phyloP scores from a whole-genome alignment of 2,888 invertebrate species.

The Eucera pruinosa region DNA sequence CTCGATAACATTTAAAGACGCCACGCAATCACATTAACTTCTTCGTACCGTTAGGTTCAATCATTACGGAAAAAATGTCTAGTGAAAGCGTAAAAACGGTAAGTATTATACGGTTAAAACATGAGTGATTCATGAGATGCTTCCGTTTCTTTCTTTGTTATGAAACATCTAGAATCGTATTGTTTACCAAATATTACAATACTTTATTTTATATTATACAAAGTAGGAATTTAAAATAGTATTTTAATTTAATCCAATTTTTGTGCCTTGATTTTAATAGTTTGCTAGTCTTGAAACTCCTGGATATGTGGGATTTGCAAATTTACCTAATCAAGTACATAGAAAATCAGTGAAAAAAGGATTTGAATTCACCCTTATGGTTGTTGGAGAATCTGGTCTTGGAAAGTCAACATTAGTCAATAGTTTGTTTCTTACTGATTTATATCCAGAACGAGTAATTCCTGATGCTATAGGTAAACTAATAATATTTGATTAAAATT shows the following conservation, averaged over 20 bases:
- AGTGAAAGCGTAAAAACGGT: slow-evolving; percentile 83
- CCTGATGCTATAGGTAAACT: slow-evolving; percentile 93
- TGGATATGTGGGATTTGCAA: slow-evolving; percentile 96
- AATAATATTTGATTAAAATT: slow-evolving; percentile 16
- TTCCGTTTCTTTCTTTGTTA: neutral
- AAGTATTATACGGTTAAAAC: slow-evolving; percentile 45
- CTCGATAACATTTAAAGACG: slow-evolving; percentile 21
- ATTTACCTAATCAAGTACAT: slow-evolving; percentile 98
- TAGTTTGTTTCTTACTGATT: slow-evolving; percentile 96
- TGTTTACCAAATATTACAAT: neutral
- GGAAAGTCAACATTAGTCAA: slow-evolving; percentile 98
- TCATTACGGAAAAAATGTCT: slow-evolving; percentile 72
- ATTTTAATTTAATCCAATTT: slow-evolving; percentile 17
- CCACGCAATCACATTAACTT: slow-evolving; percentile 16
- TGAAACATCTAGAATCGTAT: neutral
- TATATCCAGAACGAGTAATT: slow-evolving; percentile 96
- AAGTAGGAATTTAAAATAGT: neutral
- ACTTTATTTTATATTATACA: neutral
- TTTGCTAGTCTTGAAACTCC: slow-evolving; percentile 94
- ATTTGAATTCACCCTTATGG: slow-evolving; percentile 99
- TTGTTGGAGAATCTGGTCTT: slow-evolving; percentile 94
- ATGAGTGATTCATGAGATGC: neutral
- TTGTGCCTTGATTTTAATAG: slow-evolving; percentile 84
- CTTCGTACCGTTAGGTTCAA: slow-evolving; percentile 4
- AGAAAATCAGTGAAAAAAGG: slow-evolving; percentile 99